Conservation (phyloP, 1,140 invertebrate genomes). For the Tenebrio molitor region DNA sequence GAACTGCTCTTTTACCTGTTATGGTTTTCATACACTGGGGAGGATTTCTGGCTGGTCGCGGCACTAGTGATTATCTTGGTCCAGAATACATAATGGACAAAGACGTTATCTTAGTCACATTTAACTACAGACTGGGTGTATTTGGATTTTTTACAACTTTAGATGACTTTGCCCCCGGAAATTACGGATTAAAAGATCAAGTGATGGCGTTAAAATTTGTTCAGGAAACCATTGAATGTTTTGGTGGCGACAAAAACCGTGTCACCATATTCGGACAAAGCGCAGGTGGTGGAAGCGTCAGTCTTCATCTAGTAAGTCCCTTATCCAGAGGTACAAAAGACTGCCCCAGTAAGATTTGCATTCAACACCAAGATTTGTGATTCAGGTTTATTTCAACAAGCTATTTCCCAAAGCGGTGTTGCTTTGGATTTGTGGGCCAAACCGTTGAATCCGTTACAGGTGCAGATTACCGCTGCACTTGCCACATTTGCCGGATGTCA, state of each 20-base stretch:
- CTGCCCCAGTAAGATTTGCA: neutral
- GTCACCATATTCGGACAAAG: constrained; percentile 80
- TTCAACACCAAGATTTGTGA: neutral
- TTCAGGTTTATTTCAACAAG: constrained; percentile 75
- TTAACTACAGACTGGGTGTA: constrained; percentile 66
- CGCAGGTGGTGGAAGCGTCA: constrained; percentile 75
- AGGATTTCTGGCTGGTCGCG: constrained; percentile 66
- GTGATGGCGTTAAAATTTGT: constrained; percentile 79
- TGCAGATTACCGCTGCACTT: neutral
- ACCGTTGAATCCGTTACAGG: constrained; percentile 16
- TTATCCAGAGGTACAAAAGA: constrained; percentile 67
- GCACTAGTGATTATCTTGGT: constrained; percentile 62
- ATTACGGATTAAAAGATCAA: constrained; percentile 84
- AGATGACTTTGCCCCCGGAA: constrained; percentile 74
- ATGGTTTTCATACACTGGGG: constrained; percentile 67
- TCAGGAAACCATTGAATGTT: constrained; percentile 75
- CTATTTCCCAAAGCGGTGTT: constrained; percentile 82
- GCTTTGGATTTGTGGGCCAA: constrained; percentile 68
- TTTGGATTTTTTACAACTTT: constrained; percentile 63
- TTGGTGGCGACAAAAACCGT: constrained; percentile 79
- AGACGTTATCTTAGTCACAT: constrained; percentile 73
- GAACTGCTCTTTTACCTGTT: constrained; percentile 68
- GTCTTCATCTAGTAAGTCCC: constrained; percentile 77
- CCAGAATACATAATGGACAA: constrained; percentile 71
- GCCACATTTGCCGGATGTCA: constrained; percentile 40